Percentiles rank a stretch among this genome's conserved stretches.
These are phyloP conservation scores for Anhinga rufa DNA, from an alignment of 2,113 vertebrate genomes.

Conservation along the genomic window DNA sequence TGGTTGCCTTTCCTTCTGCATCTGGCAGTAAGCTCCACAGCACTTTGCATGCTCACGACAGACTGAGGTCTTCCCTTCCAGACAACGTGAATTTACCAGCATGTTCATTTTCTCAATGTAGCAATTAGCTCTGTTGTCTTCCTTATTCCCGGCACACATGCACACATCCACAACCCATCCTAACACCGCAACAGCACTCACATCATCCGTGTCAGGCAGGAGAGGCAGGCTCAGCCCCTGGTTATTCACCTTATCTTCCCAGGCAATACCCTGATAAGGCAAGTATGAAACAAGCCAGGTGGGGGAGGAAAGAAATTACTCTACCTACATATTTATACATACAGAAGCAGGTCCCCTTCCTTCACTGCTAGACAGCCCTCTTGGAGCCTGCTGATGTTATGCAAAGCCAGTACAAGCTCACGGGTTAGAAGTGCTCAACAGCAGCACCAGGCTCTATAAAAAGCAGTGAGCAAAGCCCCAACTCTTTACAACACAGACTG, in stretches of 20 bases:
- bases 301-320: not conserved
- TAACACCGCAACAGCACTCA: accelerated
- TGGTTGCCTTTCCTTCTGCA: not conserved
- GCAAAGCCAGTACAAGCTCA: not conserved
- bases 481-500: not conserved
- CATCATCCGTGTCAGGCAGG: not conserved
- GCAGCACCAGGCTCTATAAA: not conserved
- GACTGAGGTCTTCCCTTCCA: not conserved
- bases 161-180: not conserved
- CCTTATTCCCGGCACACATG: not conserved
- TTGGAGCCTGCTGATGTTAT: not conserved
- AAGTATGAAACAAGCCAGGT: not conserved
- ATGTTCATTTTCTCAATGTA: not conserved
- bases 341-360: not conserved
- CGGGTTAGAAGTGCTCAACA: not conserved
- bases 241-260: not conserved
- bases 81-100: not conserved
- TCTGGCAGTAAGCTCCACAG: not conserved
- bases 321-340: not conserved
- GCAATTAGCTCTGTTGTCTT: not conserved
- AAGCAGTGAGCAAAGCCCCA: not conserved
- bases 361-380: not conserved
- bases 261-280: not conserved
- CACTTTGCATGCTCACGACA: not conserved
- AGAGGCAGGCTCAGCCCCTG: not conserved